Evolutionary conservation across 2,113 vertebrate species (phyloP).

Genomic region (Sardina pilchardus): DNA sequence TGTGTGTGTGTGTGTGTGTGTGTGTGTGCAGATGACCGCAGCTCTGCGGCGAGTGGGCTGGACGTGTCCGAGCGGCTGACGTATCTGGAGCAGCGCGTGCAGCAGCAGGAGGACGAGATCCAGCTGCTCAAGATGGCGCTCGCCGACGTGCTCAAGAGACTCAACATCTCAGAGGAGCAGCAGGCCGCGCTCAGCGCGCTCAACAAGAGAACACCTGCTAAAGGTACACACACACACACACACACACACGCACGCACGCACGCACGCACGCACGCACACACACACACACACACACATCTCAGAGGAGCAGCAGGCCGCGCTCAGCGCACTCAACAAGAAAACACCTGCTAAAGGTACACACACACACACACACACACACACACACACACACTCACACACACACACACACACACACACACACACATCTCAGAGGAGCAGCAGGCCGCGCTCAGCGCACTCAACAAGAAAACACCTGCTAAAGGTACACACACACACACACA

Average conservation of each 20-base stretch:
- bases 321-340: slow-evolving; percentile 78
- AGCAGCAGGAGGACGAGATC: slow-evolving; percentile 97
- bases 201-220: slow-evolving; percentile 53
- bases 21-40: slow-evolving; percentile 82
- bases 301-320: slow-evolving; percentile 78
- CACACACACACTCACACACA: neutral
- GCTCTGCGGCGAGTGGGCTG: slow-evolving; percentile 86
- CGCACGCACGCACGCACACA: neutral
- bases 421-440: slow-evolving; percentile 72
- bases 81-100: slow-evolving; percentile 93
- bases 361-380: slow-evolving; percentile 12
- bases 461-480: slow-evolving; percentile 67
- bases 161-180: slow-evolving; percentile 89
- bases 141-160: slow-evolving; percentile 91
- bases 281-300: neutral
- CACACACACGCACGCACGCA: neutral
- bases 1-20: slow-evolving; percentile 14
- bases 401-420: neutral
- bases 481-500: slow-evolving; percentile 36
- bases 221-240: slow-evolving; percentile 16
- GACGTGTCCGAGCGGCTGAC: slow-evolving; percentile 91
- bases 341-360: neutral
- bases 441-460: no score
- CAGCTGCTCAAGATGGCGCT: slow-evolving; percentile 92
- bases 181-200: slow-evolving; percentile 74